phyloP scores from a whole-genome alignment of 2,888 invertebrate genomes.

The Hydraecia micacea region DNA sequence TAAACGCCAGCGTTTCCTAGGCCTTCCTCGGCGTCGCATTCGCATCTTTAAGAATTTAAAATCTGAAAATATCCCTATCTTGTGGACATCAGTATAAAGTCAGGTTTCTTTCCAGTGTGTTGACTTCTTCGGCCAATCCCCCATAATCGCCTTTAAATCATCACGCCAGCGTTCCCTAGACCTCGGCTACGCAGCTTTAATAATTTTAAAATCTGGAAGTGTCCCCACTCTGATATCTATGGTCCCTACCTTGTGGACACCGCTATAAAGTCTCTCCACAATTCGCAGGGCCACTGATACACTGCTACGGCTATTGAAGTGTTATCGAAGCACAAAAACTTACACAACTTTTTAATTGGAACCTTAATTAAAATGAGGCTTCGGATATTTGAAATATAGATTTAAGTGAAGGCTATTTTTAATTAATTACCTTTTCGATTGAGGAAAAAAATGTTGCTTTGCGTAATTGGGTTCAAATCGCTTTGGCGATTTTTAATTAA shows the following conservation, averaged over 20 bases:
- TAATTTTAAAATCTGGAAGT: no score
- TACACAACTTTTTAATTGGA: slow-evolving; percentile 62
- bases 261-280: background rate
- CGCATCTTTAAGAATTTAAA: background rate
- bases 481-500: slow-evolving; percentile 4
- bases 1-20: background rate
- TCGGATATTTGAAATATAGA: slow-evolving; percentile 4
- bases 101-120: background rate
- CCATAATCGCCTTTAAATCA: background rate
- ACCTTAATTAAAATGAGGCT: slow-evolving; percentile 52
- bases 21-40: background rate
- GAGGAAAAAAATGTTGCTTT: background rate
- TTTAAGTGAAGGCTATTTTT: slow-evolving; percentile 5
- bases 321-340: slow-evolving; percentile 56
- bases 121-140: background rate
- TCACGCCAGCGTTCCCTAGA: background rate
- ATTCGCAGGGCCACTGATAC: slow-evolving; percentile 29
- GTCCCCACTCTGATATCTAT: no score
- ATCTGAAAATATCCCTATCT: background rate
- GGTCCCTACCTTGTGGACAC: background rate
- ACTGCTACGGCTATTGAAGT: slow-evolving; percentile 49
- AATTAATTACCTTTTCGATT: slow-evolving; percentile 16
- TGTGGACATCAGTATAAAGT: background rate
- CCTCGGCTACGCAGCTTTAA: background rate
- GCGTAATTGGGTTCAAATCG: background rate